Evolutionary conservation across 2,113 vertebrate species (phyloP), one percentile per base, ranked within the genome.

Genomic region (Anguilla rostrata): DNA sequence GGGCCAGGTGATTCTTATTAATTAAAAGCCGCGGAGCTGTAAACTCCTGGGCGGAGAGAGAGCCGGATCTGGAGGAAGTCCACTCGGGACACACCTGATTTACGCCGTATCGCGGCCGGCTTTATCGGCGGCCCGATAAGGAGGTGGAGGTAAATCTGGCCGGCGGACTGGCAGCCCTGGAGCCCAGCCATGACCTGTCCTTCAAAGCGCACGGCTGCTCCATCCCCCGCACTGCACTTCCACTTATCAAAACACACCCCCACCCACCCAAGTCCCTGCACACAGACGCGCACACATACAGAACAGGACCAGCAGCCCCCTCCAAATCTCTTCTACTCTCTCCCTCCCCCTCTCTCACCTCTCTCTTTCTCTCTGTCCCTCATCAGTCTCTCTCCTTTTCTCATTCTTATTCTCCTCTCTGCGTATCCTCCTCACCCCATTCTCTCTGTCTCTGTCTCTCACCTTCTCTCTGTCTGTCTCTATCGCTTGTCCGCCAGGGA

Each of bases 1-100:
- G 88, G 93, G 94, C 92, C 89, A 93, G 82, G 88, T 89, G 88
- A 81, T 92, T 90, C 89, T 92, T 94, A 95, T 95, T 95, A 94
- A 96, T 96, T 95, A 94, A 93, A 90, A 91, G 88, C 82, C 86
- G 83, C 88, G 86, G 90, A 86, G 82, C n/a, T 34, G 85, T 82
- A 88, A 49, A 63, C 46, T 79, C 40, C 22, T 84, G 82, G 91
- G 85, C 90, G 88, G 81, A 88, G 87, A 78, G 90, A 43, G 53
- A 89, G 87, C 90, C 85, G 87, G 89, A 90, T 57, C 81, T 39
- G 0, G 89, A 90, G 83, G 91, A 90, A 87, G 91, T 87, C 90
- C 89, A 88, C 89, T 89, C 90, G 83, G 39, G 85, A 87, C 86
- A 88, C 85, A 86, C 49, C 91, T 94, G 94, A 95, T 94, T 95